Evolutionary conservation across 2,888 invertebrate species (phyloP).

Genomic region (Sisyra nigra): DNA sequence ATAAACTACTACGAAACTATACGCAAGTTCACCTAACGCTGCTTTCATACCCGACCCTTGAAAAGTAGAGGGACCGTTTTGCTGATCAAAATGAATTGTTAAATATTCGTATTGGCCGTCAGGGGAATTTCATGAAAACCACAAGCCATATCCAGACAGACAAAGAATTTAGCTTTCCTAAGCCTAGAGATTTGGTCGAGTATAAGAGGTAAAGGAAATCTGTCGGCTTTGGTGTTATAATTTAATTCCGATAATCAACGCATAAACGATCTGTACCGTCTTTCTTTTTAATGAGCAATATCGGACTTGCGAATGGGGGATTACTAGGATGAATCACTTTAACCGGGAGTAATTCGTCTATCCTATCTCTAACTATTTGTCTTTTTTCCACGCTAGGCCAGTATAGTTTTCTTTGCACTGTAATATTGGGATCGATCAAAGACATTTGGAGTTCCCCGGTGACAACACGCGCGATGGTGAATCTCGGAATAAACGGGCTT

Average conservation of each 20-base stretch:
- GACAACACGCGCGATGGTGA: constrained; percentile 9
- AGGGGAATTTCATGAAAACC: constrained; percentile 6
- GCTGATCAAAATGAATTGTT: constrained; percentile 14
- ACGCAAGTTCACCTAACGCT: constrained; percentile 12
- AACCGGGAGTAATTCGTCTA: constrained; percentile 10
- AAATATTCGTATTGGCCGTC: constrained; percentile 12
- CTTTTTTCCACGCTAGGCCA: constrained; percentile 8
- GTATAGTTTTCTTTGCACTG: constrained; percentile 12
- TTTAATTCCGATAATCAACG: constrained; percentile 16
- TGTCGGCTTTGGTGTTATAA: constrained; percentile 14
- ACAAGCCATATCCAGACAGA: constrained; percentile 12
- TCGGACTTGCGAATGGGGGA: constrained; percentile 14
- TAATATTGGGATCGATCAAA: constrained; percentile 10
- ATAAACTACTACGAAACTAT: constrained; percentile 10
- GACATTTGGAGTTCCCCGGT: constrained; percentile 12
- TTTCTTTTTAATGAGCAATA: constrained; percentile 14
- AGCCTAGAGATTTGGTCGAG: constrained; percentile 14
- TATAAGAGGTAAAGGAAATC: constrained; percentile 15
- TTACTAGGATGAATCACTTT: constrained; percentile 13
- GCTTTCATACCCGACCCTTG: constrained; percentile 13
- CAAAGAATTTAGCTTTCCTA: constrained; percentile 12
- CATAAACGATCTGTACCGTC: constrained; percentile 13
- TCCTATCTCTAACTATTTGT: constrained; percentile 10
- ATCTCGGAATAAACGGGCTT: constrained; percentile 8
- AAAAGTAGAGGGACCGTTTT: constrained; percentile 14